Base-by-base conservation (phyloP, 2,797 vertebrate species). In the Smutsia temminckii region DNA sequence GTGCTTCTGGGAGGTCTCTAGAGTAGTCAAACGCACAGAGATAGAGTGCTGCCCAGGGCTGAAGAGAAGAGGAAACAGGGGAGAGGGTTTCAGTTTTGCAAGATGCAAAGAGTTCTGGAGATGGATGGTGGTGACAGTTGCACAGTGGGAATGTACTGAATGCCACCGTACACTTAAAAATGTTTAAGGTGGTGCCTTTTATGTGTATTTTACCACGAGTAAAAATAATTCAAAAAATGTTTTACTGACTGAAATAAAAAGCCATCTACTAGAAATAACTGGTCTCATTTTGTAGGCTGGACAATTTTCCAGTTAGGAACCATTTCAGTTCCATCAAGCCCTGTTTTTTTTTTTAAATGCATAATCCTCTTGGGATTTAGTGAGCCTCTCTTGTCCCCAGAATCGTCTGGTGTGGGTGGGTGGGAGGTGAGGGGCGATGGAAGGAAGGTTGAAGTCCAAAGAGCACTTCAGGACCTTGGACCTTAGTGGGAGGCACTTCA, bases 251-350 rank as follows among this genome's bases (percentile, higher is more conserved):
- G 63, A 61, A 92, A 49, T 75, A 53, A 49, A n/a, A 92, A 23
- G 14, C 78, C 13, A 80, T 8, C 79, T 66, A 53, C 85, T 75
- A 61, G 68, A 94, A 94, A 94, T 63, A 83, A 71, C 78, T 59
- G 32, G 51, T 85, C 95, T 95, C 20, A 23, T 85, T 95, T 96
- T 93, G 53, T 93, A 32, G 21, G 18, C 29, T 68, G 78, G 46
- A 34, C 4, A 29, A 53, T 79, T 95, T 97, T 91, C 40, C 87
- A 13, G 21, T 61, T 86, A 49, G 80, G 13, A 89, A 71, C 64
- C 13, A 85, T 69, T 18, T 74, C 37, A 68, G 61, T 88, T 79
- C 27, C 37, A 42, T 51, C 40, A n/a, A 83, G 42, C 51, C 68
- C 8, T 71, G 27, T n/a, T 61, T 77, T 59, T 37, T 7, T 87